phyloP scores from a whole-genome alignment of 2,888 invertebrate genomes.

The Scrobipalpa costella region DNA sequence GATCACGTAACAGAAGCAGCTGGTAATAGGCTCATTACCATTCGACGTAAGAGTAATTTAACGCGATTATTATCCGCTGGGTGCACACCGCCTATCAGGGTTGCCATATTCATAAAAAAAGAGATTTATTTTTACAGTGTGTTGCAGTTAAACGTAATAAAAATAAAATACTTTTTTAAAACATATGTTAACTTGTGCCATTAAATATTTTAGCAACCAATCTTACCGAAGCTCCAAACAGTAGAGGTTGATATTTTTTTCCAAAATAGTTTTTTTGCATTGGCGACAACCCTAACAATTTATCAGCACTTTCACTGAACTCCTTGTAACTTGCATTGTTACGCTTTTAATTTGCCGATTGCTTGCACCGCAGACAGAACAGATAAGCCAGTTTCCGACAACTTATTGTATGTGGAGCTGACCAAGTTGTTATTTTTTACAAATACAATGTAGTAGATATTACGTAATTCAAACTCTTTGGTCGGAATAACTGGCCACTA shows the following conservation, averaged over 20 bases:
- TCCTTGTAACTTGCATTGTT: constrained; percentile 34
- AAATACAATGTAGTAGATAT: neutral
- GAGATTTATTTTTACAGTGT: too few species aligned
- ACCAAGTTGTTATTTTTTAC: neutral
- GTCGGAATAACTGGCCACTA: too few species aligned
- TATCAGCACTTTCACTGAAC: constrained; percentile 33
- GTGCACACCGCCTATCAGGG: constrained; percentile 22
- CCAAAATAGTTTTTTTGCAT: neutral
- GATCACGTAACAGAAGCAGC: constrained; percentile 18
- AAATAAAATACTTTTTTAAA: too few species aligned
- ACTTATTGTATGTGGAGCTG: neutral
- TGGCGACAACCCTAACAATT: constrained; percentile 13
- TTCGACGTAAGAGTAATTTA: constrained; percentile 27
- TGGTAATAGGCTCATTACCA: constrained; percentile 24
- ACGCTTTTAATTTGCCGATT: constrained; percentile 25
- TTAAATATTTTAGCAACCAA: too few species aligned
- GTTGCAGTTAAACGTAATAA: too few species aligned
- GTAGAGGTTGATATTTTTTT: neutral
- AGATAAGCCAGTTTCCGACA: constrained; percentile 13
- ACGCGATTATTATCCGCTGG: constrained; percentile 29
- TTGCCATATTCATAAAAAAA: neutral
- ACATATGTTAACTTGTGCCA: too few species aligned
- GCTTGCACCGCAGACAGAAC: constrained; percentile 10
- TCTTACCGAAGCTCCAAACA: too few species aligned
- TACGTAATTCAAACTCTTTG: neutral